A percentile compares a stretch with the other conserved stretches of the same genome.
Conservation (phyloP, 1,140 invertebrate species). For the Drosophila truncata region DNA sequence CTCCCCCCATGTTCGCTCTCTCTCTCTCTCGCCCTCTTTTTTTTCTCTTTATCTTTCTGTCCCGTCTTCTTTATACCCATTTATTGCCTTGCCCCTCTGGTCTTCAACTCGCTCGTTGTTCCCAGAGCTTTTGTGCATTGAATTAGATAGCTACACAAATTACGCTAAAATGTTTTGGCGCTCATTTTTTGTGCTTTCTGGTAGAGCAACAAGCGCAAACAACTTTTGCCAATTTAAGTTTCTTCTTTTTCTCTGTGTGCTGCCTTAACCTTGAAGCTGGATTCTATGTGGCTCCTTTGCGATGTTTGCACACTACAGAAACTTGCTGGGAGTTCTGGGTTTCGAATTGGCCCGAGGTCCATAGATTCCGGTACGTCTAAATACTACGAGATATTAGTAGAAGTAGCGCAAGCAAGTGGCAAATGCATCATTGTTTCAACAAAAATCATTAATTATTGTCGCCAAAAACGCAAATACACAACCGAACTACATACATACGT, state of each 20-base stretch:
- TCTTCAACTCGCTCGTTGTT: constrained; percentile 2
- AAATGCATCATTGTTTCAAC: background rate
- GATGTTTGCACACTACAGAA: constrained; percentile 2
- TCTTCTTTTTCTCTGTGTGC: constrained; percentile 37
- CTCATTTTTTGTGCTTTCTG: constrained; percentile 58
- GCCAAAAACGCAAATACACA: background rate
- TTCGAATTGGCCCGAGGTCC: background rate
- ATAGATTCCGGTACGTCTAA: background rate
- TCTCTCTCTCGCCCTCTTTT: background rate
- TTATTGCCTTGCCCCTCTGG: background rate
- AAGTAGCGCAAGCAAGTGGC: background rate
- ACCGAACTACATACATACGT: no score
- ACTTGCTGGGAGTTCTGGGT: background rate
- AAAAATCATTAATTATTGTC: background rate
- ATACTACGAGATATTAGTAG: background rate
- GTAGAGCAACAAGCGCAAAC: constrained; percentile 70
- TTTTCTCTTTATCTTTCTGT: constrained; percentile 12
- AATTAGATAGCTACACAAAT: constrained; percentile 79
- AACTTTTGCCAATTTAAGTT: constrained; percentile 60
- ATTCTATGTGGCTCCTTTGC: constrained; percentile 38
- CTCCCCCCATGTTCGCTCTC: background rate
- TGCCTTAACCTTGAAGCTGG: constrained; percentile 72
- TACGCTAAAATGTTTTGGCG: constrained; percentile 75
- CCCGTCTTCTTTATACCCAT: background rate
- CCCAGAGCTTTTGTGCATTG: constrained; percentile 72